Percentiles rank a stretch among this genome's conserved stretches.
These are phyloP conservation scores for Lithobates sylvaticus DNA, from an alignment of 2,797 vertebrate genomes.

Conservation along the genomic window DNA sequence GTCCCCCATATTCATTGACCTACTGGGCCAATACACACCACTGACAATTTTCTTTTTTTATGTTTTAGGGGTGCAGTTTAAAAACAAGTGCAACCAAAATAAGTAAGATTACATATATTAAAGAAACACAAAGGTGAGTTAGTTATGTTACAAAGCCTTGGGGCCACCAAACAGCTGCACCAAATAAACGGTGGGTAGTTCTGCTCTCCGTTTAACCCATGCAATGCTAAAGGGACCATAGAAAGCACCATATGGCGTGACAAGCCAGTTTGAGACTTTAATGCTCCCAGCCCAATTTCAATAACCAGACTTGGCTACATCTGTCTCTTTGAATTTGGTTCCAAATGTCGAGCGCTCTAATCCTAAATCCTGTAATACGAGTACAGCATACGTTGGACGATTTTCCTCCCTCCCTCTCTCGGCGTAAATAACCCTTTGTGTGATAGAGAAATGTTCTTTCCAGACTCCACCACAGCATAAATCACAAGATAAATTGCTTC, in stretches of 20 bases:
- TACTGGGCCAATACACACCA: too few relatives aligned
- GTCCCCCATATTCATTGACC: too few relatives aligned
- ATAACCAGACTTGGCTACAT: conserved; percentile 37
- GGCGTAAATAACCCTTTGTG: conserved; percentile 46
- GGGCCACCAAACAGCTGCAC: not conserved
- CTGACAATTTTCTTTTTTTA: too few relatives aligned
- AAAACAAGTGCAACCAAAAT: not conserved
- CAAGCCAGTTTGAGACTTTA: conserved; percentile 20
- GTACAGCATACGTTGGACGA: not conserved
- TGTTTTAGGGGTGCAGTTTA: too few relatives aligned
- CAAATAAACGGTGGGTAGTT: not conserved
- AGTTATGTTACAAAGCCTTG: not conserved
- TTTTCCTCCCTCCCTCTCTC: conserved; percentile 23
- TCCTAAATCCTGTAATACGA: conserved; percentile 49
- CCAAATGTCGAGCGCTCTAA: conserved; percentile 39
- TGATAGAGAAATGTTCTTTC: not conserved
- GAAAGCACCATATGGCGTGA: conserved; percentile 14
- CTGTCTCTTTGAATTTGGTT: conserved; percentile 39
- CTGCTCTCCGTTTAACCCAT: conserved; percentile 14
- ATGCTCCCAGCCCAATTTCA: conserved; percentile 38
- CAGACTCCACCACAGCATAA: not conserved
- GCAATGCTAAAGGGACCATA: not conserved
- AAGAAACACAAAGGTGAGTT: too few relatives aligned
- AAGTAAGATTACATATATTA: not conserved
- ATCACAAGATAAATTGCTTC: conserved; percentile 46